Conservation (phyloP, 2,113 vertebrate species). For the Peromyscus leucopus region DNA sequence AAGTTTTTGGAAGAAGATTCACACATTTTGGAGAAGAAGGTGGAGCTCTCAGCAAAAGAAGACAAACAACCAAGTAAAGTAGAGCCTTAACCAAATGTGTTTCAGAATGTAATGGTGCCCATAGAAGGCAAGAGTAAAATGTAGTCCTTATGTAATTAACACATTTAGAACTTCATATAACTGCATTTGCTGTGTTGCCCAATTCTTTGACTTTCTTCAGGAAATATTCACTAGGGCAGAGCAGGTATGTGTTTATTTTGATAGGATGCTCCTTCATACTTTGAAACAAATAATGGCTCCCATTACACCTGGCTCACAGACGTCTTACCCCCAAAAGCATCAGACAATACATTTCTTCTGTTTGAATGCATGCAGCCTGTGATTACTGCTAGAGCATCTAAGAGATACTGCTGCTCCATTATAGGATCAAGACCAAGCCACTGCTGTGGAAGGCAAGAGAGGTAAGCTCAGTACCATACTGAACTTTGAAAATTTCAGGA, state of each 20-base stretch:
- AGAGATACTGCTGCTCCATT: background rate
- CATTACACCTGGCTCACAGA: background rate
- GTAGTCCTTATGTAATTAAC: background rate
- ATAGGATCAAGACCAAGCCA: background rate
- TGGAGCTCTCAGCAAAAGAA: background rate
- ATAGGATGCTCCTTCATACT: background rate
- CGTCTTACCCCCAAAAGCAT: background rate
- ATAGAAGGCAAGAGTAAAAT: background rate
- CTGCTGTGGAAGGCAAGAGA: background rate
- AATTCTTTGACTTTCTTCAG: background rate
- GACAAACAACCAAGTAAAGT: background rate
- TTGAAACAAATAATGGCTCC: background rate
- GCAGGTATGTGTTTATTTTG: background rate
- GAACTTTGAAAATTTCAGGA: background rate
- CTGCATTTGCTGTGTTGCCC: background rate
- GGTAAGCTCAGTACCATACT: background rate
- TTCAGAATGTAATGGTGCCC: background rate
- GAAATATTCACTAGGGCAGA: background rate
- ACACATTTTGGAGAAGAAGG: background rate
- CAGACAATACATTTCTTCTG: background rate
- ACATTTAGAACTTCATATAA: background rate
- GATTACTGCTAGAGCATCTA: background rate
- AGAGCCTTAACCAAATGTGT: background rate
- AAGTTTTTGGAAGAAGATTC: background rate
- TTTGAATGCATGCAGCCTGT: background rate